These are phyloP conservation scores for Tragelaphus strepsiceros DNA, from an alignment of 2,113 vertebrate species.

Conservation along the genomic window DNA sequence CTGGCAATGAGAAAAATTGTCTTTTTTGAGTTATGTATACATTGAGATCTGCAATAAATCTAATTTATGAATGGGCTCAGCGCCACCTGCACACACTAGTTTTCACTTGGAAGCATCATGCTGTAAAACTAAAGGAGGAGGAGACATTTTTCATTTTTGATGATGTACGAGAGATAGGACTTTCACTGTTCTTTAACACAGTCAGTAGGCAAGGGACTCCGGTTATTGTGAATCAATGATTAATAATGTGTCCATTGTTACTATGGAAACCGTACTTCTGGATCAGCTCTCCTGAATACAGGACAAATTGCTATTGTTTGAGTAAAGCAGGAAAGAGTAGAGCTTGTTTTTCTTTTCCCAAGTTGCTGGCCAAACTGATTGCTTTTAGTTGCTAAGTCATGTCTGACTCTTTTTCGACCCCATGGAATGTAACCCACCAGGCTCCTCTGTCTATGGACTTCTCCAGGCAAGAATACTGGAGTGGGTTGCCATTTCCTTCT, in stretches of 20 bases:
- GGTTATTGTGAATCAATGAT: neutral
- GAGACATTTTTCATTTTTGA: neutral
- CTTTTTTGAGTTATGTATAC: neutral
- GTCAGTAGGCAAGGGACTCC: neutral
- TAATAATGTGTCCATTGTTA: neutral
- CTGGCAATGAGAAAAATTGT: neutral
- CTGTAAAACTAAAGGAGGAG: neutral
- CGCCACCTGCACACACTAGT: neutral
- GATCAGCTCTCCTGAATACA: neutral
- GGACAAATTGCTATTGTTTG: neutral
- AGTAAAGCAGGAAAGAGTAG: neutral
- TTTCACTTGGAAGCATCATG: neutral
- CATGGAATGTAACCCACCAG: neutral
- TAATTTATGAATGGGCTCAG: neutral
- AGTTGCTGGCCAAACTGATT: neutral
- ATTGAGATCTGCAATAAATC: neutral
- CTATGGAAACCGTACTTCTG: neutral
- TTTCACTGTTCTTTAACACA: neutral
- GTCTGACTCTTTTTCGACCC: neutral
- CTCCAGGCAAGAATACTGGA: neutral
- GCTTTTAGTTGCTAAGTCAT: neutral
- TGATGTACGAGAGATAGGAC: neutral
- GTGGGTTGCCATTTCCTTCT: neutral
- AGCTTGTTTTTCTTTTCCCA: neutral
- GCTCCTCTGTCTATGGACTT: neutral